Percentiles rank a stretch among this genome's conserved stretches.
These are phyloP conservation scores for Pantala flavescens DNA, from an alignment of 1,140 invertebrate genomes.

Conservation along the genomic window DNA sequence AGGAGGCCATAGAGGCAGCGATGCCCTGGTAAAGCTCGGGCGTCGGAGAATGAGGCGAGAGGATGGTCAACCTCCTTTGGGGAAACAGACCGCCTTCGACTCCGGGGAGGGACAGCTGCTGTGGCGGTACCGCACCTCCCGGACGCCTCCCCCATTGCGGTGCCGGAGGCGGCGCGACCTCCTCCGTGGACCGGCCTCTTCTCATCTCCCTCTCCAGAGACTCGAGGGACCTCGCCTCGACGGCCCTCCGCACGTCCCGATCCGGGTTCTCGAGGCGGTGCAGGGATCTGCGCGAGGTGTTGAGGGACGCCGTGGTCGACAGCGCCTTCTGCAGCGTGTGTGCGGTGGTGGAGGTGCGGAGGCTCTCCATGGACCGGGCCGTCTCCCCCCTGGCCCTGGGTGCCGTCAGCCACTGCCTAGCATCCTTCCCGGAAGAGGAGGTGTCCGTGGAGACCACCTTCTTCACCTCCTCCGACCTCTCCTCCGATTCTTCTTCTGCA, in stretches of 20 bases:
- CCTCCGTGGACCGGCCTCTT: background rate
- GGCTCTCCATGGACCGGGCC: conserved; percentile 56
- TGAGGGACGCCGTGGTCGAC: conserved; percentile 33
- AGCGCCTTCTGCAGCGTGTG: conserved; percentile 29
- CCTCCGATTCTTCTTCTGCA: background rate
- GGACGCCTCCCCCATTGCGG: background rate
- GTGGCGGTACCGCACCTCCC: conserved; percentile 42
- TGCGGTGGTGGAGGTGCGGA: conserved; percentile 31
- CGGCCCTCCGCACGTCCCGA: conserved; percentile 45
- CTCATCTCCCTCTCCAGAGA: background rate
- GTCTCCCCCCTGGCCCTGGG: conserved; percentile 42
- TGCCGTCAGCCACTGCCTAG: conserved; percentile 39
- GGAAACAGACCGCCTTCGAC: background rate
- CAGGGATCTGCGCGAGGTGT: background rate
- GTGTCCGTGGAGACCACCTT: background rate
- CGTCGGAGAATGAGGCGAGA: conserved; percentile 60
- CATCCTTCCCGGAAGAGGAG: conserved; percentile 12
- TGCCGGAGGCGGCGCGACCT: background rate
- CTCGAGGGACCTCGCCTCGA: conserved; percentile 46
- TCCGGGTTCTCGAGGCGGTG: conserved; percentile 37
- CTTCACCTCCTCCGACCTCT: background rate
- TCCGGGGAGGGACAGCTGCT: conserved; percentile 52
- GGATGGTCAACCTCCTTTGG: conserved; percentile 46
- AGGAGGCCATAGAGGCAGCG: conserved; percentile 38
- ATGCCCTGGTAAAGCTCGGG: conserved; percentile 26